These are phyloP conservation scores for Phlogophora meticulosa DNA, from an alignment of 2,888 invertebrate genomes.

Conservation along the genomic window DNA sequence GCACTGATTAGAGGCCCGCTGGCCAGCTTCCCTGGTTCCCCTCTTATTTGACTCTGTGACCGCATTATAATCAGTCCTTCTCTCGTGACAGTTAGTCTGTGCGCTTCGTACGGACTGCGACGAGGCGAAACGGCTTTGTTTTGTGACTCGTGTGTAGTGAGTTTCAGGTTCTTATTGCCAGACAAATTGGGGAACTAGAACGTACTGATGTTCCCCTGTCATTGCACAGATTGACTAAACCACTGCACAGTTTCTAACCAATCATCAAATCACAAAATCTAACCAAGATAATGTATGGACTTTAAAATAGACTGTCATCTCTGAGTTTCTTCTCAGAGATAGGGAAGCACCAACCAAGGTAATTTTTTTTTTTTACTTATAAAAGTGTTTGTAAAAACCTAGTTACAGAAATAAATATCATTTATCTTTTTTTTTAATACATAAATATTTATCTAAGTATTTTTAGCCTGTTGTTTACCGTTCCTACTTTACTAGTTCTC, in stretches of 20 bases:
- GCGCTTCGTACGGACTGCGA: conserved; percentile 19
- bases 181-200: conserved; percentile 12
- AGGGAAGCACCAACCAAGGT: too few relatives aligned
- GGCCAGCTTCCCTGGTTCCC: conserved; percentile 16
- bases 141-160: conserved; percentile 23
- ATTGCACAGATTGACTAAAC: conserved; percentile 28
- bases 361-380: too few relatives aligned
- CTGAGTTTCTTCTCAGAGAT: too few relatives aligned
- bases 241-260: neutral
- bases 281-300: too few relatives aligned
- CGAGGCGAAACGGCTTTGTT: conserved; percentile 15
- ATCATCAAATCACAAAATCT: too few relatives aligned
- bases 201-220: conserved; percentile 13
- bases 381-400: too few relatives aligned
- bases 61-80: conserved; percentile 44
- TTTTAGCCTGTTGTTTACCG: neutral
- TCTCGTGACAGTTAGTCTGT: conserved; percentile 37
- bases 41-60: conserved; percentile 56
- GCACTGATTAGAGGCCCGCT: conserved; percentile 57
- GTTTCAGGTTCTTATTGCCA: conserved; percentile 37
- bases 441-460: too few relatives aligned
- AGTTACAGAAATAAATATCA: too few relatives aligned
- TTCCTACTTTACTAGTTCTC: conserved; percentile 10
- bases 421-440: too few relatives aligned
- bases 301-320: too few relatives aligned